Percentiles rank a stretch among this genome's conserved stretches.
These are phyloP conservation scores for Pomacea canaliculata DNA, from an alignment of 2,888 invertebrate genomes.

Conservation along the genomic window DNA sequence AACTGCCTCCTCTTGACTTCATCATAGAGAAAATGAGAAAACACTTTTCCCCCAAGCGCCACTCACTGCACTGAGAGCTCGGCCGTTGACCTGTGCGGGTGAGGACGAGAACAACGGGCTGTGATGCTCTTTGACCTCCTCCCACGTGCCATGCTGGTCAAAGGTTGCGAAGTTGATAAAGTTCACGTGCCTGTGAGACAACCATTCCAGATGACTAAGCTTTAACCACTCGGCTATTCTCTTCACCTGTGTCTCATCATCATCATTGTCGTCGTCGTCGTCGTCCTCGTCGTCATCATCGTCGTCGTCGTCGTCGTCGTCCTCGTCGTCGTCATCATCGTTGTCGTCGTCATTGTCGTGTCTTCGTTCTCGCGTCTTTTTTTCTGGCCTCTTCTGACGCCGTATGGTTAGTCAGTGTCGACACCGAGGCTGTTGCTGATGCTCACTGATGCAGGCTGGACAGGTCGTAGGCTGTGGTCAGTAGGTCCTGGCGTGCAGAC, in stretches of 20 bases:
- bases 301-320: slow-evolving; percentile 22
- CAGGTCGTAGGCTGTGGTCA: slow-evolving; percentile 5
- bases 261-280: slow-evolving; percentile 5
- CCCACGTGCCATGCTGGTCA: slow-evolving; percentile 7
- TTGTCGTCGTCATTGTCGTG: not conserved
- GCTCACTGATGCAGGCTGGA: not conserved
- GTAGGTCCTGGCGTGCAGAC: not conserved
- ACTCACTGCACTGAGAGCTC: not conserved
- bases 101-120: not conserved
- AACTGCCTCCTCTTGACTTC: too few species aligned
- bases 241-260: slow-evolving; percentile 6
- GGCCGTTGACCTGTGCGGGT: not conserved
- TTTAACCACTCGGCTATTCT: not conserved
- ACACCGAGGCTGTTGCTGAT: too few species aligned
- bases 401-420: too few species aligned
- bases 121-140: not conserved
- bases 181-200: not conserved
- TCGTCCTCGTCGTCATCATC: slow-evolving; percentile 15
- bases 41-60: too few species aligned
- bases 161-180: slow-evolving; percentile 6
- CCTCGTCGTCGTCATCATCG: slow-evolving; percentile 10
- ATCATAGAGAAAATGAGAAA: too few species aligned
- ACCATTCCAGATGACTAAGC: not conserved
- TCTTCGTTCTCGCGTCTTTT: too few species aligned
- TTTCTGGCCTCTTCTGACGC: too few species aligned